phyloP scores from a whole-genome alignment of 2,113 vertebrate genomes.

The Macrotis lagotis region DNA sequence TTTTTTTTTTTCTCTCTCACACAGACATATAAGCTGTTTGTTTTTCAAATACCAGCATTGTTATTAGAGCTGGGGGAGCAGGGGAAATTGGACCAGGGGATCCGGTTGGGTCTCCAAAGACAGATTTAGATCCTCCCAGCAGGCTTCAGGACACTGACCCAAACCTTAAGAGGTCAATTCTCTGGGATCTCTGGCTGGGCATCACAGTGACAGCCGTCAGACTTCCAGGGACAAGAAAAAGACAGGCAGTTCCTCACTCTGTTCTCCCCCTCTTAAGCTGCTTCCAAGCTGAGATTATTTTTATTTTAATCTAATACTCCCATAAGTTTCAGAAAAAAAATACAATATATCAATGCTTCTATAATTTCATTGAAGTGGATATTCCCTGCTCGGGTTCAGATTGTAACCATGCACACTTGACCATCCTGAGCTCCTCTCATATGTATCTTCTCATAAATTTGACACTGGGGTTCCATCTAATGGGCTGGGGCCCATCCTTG shows the following conservation, averaged over 20 bases:
- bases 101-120: background rate
- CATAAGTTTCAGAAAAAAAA: background rate
- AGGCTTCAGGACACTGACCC: background rate
- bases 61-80: background rate
- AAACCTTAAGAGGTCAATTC: background rate
- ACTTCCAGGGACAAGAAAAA: background rate
- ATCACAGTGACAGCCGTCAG: background rate
- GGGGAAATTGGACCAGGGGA: background rate
- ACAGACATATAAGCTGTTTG: background rate
- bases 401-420: background rate
- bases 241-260: background rate
- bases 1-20: conserved; percentile 9
- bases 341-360: background rate
- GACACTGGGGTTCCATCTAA: background rate
- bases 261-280: background rate
- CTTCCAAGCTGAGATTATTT: conserved; percentile 49
- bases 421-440: background rate
- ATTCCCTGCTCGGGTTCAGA: background rate
- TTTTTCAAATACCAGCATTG: background rate
- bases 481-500: background rate
- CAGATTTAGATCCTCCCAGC: background rate
- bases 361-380: background rate
- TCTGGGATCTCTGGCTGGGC: background rate
- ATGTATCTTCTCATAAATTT: background rate
- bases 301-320: background rate